Base-by-base conservation (phyloP, 2,888 invertebrate genomes). In the Calliphora vomitoria region DNA sequence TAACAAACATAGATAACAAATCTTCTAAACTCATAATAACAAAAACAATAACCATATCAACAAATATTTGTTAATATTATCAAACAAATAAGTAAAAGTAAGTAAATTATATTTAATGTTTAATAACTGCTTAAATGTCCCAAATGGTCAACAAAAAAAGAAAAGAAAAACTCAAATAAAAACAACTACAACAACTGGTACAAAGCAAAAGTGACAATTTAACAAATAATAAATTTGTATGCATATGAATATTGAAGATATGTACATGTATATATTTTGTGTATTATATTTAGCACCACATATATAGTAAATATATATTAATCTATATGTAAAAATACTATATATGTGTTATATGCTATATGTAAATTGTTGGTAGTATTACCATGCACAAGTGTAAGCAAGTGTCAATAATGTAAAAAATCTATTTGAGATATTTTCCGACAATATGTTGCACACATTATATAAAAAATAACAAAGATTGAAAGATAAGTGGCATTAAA, bases 31-130 rank as follows among this genome's bases (percentile, higher is more conserved):
- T 18, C 10, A 58, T 20, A 62, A 58, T 20, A 44, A 13, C 10
- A 58, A 35, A 10, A n/a, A 60, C 18, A 25, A n/a, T 10, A 64
- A 8, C 18, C 11, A 58, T 20, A 41, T 66, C 13, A 55, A 44
- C 18, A 83, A 50, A 71, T 64, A 66, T 78, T 78, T 72, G 64
- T 78, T 78, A 71, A 71, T 64, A 64, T 55, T 64, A 83, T 83
- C 69, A 83, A 44, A 62, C 71, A 76, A 76, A 82, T 69, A 69
- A 69, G 53, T 50, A 47, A 58, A 58, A 75, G 18, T 69, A 69
- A 75, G 31, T 69, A 69, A 58, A 69, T 82, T 82, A 68, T 69
- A 72, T 64, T 72, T 84, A 72, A 84, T 78, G 35, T 72, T 58
- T 18, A 84, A 66, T 58, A 68, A 20, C 38, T 20, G 58, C 64